phyloP scores from a whole-genome alignment of 2,888 invertebrate species.

The Apotomis betuletana region DNA sequence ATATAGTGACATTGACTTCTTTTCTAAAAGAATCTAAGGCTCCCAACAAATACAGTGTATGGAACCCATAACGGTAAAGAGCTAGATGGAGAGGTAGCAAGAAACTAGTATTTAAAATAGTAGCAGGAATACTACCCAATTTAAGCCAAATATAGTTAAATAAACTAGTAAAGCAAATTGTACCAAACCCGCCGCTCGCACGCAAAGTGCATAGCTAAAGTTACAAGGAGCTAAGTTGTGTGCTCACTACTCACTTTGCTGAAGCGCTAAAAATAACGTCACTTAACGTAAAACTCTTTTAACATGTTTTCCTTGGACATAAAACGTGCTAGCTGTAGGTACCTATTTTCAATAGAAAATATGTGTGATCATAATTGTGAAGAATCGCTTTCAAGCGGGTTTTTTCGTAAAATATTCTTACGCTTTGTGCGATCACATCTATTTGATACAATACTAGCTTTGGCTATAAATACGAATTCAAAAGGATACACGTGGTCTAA shows the following conservation, averaged over 20 bases:
- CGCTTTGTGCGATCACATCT: too few relatives aligned
- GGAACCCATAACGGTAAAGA: too few relatives aligned
- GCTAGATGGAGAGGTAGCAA: too few relatives aligned
- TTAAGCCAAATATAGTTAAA: neutral
- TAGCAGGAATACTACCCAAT: neutral
- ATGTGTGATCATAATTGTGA: neutral
- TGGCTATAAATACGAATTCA: too few relatives aligned
- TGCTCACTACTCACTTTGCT: slow-evolving; percentile 5
- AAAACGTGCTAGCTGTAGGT: neutral
- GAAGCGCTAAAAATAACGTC: slow-evolving; percentile 20
- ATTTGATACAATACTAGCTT: too few relatives aligned
- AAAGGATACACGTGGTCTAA: too few relatives aligned
- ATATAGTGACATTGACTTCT: too few relatives aligned
- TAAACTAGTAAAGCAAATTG: neutral
- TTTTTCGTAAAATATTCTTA: too few relatives aligned
- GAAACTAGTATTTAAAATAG: neutral
- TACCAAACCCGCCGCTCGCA: slow-evolving; percentile 16
- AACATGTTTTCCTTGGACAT: neutral
- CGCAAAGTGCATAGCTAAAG: slow-evolving; percentile 35
- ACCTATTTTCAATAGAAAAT: neutral
- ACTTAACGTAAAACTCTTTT: slow-evolving; percentile 5
- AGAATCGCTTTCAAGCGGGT: neutral
- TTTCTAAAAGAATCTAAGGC: too few relatives aligned
- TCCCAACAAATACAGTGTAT: too few relatives aligned
- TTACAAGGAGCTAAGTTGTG: slow-evolving; percentile 34